A percentile compares a stretch with the other conserved stretches of the same genome.
Conservation (phyloP, 1,140 invertebrate genomes). For the Leucophenga varia region DNA sequence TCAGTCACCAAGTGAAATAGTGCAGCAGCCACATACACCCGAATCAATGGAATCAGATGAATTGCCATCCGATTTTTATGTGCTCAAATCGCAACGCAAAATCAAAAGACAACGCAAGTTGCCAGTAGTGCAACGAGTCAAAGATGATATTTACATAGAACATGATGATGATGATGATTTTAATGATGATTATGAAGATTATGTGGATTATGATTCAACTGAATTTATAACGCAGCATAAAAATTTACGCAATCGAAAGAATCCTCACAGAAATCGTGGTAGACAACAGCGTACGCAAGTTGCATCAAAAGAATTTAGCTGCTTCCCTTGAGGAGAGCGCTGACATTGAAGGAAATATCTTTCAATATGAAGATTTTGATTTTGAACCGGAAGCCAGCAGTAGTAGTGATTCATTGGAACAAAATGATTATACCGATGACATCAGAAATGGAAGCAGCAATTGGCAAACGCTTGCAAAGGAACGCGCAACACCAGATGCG, state of each 20-base stretch:
- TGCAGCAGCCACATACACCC: too few relatives aligned
- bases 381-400: slow-evolving; percentile 23
- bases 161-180: slow-evolving; percentile 8
- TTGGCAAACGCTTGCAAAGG: slow-evolving; percentile 18
- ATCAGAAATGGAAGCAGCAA: slow-evolving; percentile 17
- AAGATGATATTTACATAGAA: slow-evolving; percentile 5
- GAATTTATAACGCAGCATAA: too few relatives aligned
- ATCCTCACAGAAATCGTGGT: too few relatives aligned
- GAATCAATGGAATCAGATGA: too few relatives aligned
- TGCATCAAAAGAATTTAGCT: too few relatives aligned
- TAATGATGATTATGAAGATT: slow-evolving; percentile 36
- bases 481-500: slow-evolving; percentile 29
- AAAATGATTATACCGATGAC: slow-evolving; percentile 10
- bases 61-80: slow-evolving; percentile 27
- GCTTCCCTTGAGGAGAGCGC: too few relatives aligned
- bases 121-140: too few relatives aligned
- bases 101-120: slow-evolving; percentile 10
- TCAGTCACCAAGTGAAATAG: neutral
- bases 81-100: slow-evolving; percentile 25
- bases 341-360: slow-evolving; percentile 38
- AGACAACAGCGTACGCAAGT: too few relatives aligned
- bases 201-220: too few relatives aligned
- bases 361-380: slow-evolving; percentile 49
- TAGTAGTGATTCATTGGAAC: slow-evolving; percentile 32
- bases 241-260: too few relatives aligned